Conservation (phyloP, 92 coral and sea anemone species). For the Zoanthus sociatus region DNA sequence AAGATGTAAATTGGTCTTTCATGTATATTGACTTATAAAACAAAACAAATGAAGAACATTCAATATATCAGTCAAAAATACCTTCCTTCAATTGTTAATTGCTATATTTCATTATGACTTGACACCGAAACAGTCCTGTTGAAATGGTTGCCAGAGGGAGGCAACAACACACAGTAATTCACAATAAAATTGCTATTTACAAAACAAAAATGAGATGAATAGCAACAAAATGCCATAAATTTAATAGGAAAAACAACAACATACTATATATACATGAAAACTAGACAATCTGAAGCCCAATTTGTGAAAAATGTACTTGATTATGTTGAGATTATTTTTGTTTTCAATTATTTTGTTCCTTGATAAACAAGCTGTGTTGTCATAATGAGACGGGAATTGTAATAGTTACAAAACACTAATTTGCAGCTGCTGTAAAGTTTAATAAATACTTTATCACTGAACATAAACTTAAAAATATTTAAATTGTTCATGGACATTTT, state of each 20-base stretch:
- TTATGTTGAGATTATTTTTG: slow-evolving; percentile 4
- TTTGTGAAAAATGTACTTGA: slow-evolving; percentile 2
- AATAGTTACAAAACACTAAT: slow-evolving; percentile 15
- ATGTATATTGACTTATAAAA: slow-evolving; percentile 67
- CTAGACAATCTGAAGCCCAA: neutral
- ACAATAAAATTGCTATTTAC: slow-evolving; percentile 3
- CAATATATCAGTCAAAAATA: neutral
- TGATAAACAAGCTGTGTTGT: slow-evolving; percentile 8
- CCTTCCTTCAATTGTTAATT: slow-evolving; percentile 4
- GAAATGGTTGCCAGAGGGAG: neutral
- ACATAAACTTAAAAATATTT: neutral
- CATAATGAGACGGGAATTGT: slow-evolving; percentile 14
- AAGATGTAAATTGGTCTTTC: slow-evolving; percentile 67
- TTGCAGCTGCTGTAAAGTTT: slow-evolving; percentile 1
- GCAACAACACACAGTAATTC: neutral
- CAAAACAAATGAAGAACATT: neutral
- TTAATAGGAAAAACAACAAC: neutral
- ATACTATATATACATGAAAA: neutral
- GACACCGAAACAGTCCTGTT: neutral
- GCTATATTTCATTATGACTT: slow-evolving; percentile 1
- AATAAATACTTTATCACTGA: neutral
- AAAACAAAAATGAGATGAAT: neutral
- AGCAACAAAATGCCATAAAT: neutral
- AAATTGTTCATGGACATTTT: neutral
- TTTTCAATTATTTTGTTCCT: neutral